phyloP scores from a whole-genome alignment of 1,140 invertebrate species.

The Camponotus floridanus region DNA sequence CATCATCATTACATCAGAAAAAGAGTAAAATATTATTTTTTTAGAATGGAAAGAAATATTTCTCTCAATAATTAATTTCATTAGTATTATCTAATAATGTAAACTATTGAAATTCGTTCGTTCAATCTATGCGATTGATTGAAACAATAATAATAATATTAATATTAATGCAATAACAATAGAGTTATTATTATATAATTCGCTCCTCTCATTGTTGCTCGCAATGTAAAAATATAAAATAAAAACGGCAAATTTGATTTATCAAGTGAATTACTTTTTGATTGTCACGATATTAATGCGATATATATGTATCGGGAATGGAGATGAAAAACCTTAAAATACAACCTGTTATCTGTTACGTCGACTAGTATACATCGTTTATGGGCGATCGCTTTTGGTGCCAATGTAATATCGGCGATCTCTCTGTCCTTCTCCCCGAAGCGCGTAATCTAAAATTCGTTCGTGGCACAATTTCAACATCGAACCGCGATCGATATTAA shows the following conservation, averaged over 20 bases:
- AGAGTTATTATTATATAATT: constrained; percentile 4
- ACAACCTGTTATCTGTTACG: constrained; percentile 53
- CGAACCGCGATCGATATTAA: constrained; percentile 75
- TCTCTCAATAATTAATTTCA: background rate
- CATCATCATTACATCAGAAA: background rate
- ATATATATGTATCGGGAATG: background rate
- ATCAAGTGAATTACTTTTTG: constrained; percentile 42
- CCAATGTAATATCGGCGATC: constrained; percentile 65
- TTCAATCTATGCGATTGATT: background rate
- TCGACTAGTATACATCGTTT: constrained; percentile 68
- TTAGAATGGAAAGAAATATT: background rate
- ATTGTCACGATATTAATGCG: constrained; percentile 20
- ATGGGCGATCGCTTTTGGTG: constrained; percentile 64
- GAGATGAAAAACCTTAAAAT: constrained; percentile 15
- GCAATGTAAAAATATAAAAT: background rate
- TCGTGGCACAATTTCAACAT: constrained; percentile 76
- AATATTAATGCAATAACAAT: constrained; percentile 29
- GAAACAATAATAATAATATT: constrained; percentile 12
- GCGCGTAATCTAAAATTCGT: constrained; percentile 73
- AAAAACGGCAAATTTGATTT: constrained; percentile 24
- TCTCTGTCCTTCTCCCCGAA: background rate
- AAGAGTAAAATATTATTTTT: background rate
- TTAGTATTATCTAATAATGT: background rate
- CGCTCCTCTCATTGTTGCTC: background rate
- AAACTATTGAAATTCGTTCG: background rate